Evolutionary conservation across 1,140 invertebrate species (phyloP).

Genomic region (Telenomus remus): DNA sequence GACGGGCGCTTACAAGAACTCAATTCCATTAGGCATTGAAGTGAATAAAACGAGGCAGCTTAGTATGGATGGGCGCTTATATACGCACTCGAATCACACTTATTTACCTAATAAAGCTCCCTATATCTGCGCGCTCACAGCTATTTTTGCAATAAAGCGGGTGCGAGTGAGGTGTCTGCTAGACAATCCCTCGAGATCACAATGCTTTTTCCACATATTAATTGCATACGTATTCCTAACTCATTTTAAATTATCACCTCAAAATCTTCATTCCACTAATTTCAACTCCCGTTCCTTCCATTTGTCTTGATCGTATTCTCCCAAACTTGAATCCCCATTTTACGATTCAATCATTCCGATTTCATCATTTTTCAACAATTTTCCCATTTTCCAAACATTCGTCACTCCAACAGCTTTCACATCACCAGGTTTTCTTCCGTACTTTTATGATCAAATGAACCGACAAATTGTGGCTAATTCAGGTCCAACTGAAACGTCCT

Average conservation of each 20-base stretch:
- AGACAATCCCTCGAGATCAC: conserved; percentile 69
- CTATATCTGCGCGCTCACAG: conserved; percentile 49
- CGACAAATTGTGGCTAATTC: conserved; percentile 1
- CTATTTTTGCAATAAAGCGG: conserved; percentile 64
- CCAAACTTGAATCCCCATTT: no score
- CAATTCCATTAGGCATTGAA: conserved; percentile 72
- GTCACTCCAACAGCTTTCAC: not conserved
- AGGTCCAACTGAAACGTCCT: not conserved
- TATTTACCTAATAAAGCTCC: conserved; percentile 71
- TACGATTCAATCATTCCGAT: not conserved
- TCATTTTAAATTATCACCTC: conserved; percentile 60
- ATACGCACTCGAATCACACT: conserved; percentile 68
- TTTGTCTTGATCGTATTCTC: not conserved
- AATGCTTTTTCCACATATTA: conserved; percentile 68
- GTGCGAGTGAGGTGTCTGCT: conserved; percentile 66
- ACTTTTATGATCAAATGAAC: not conserved
- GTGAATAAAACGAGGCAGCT: conserved; percentile 70
- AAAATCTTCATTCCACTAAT: no score
- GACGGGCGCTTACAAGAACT: conserved; percentile 67
- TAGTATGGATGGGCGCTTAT: conserved; percentile 65
- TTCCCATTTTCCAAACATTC: not conserved
- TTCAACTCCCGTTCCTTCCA: not conserved
- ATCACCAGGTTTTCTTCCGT: not conserved
- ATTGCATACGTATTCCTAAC: conserved; percentile 62
- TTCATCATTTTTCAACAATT: no score